phyloP scores from a whole-genome alignment of 1,140 invertebrate genomes.

The Euura saliciscinereae region DNA sequence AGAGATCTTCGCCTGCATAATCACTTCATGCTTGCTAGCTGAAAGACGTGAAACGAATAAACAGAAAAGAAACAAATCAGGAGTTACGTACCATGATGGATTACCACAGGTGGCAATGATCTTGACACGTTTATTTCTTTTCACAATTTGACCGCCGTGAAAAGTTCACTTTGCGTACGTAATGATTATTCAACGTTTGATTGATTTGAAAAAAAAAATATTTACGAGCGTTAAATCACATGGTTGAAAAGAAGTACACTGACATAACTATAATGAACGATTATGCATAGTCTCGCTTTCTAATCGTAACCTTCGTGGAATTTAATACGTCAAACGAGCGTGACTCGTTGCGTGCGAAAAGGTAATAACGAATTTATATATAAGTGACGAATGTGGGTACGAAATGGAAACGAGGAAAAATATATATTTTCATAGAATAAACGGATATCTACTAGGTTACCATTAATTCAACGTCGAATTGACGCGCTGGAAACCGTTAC shows the following conservation, averaged over 20 bases:
- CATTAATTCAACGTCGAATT: neutral
- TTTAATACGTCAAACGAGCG: neutral
- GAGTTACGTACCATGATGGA: too few species aligned
- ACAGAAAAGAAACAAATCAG: too few species aligned
- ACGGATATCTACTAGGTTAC: neutral
- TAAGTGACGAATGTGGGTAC: neutral
- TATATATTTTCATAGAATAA: neutral
- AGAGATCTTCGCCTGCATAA: too few species aligned
- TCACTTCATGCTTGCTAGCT: too few species aligned
- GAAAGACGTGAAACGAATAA: too few species aligned
- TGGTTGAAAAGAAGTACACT: neutral
- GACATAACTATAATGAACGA: neutral
- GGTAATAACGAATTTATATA: neutral
- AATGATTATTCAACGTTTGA: neutral
- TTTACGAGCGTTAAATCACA: neutral
- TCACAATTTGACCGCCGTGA: neutral
- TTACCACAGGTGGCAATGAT: neutral
- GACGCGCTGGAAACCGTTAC: neutral
- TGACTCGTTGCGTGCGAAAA: neutral
- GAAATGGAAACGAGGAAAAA: neutral
- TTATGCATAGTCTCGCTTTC: neutral
- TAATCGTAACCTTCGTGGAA: neutral
- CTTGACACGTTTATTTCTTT: neutral
- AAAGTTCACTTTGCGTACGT: neutral
- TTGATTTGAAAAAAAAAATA: neutral